Base-by-base conservation (phyloP, 2,113 vertebrate species). In the Podarcis cretensis region DNA sequence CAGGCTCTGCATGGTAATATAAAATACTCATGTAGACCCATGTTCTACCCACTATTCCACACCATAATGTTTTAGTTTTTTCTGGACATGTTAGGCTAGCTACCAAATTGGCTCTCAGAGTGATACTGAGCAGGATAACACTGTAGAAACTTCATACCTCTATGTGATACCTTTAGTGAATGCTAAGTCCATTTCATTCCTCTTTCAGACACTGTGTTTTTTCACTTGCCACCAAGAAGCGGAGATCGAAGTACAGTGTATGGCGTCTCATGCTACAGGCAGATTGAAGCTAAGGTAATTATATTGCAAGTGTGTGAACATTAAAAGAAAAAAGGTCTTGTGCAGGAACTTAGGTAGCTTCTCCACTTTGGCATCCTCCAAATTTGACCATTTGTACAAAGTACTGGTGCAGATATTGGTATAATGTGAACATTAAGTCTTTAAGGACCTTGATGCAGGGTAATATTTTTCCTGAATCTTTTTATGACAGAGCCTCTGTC, bases 231-330 rank as follows among this genome's bases (percentile, higher is more conserved):
- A 1, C 98, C 98, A 0, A 97, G 98, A 78, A 95, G 91, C 23
- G 98, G 95, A 90, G 97, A 97, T 84, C 97, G 93, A 96, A 98
- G 97, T 89, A 99, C 98, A 1, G 97, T 99, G 1, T 99, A 99
- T 65, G 99, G 98, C 0, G 98, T 99, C 79, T 99, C 99, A 85
- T 99, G 99, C 93, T 99, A 99, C 83, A 98, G 98, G 48, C 99
- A 99, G 92, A 99, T 99, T 93, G 99, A 99, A 97, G 98, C 99
- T 12, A 99, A 99, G 98, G 99, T 99, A 97, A 92, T 37, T 76
- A 87, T 68, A 18, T 76, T 80, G n/a, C 48, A 14, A 32, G 81
- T 73, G 35, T 23, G 1, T 89, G 40, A 40, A 75, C 37, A n/a
- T 79, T 7, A 57, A 63, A 54, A 76, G 48, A 86, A 48, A 88